Base-by-base conservation (phyloP, 2,797 vertebrate species). In the Psittacula echo region DNA sequence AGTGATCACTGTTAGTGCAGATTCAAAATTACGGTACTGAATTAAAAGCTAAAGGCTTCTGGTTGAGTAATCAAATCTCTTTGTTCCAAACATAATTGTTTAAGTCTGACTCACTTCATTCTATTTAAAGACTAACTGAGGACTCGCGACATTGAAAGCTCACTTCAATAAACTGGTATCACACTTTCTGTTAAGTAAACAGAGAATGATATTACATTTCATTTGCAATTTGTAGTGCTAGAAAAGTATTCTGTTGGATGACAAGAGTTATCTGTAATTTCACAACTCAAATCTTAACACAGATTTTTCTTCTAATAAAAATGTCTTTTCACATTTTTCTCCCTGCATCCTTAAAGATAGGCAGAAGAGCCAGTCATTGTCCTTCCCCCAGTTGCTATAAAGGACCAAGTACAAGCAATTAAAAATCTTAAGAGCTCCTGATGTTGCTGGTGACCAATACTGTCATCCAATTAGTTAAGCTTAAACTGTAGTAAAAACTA, bases 51-150 rank as follows among this genome's bases (percentile, higher is more conserved):
- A 79, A 56, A 89, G n/a, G 61, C 29, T 13, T 76, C 54, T 82
- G 18, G 17, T 56, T 73, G 77, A 72, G 47, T 88, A 90, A 95
- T 91, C 64, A 94, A 79, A 94, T 87, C 34, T 85, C 85, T 78
- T 94, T 86, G 34, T 90, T 93, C 30, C 87, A 93, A 80, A 71
- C 4, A 23, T 82, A 93, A 89, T 61, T 85, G 48, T 42, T 34
- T 58, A 74, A 93, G 41, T 64, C 42, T 95, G 79, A 95, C 26
- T 94, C 79, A 53, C 34, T 95, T 90, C 74, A 30, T 76, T 85
- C 89, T 96, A 88, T 92, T 96, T 95, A 88, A 95, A 94, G 58
- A 64, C 19, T 80, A 85, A 67, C n/a, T 81, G 61, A 84, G 87
- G 50, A 10, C 42, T 77, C 80, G 29, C 26, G 75, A 54, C 84